phyloP scores from a whole-genome alignment of 2,113 vertebrate species.

The Talpa occidentalis region DNA sequence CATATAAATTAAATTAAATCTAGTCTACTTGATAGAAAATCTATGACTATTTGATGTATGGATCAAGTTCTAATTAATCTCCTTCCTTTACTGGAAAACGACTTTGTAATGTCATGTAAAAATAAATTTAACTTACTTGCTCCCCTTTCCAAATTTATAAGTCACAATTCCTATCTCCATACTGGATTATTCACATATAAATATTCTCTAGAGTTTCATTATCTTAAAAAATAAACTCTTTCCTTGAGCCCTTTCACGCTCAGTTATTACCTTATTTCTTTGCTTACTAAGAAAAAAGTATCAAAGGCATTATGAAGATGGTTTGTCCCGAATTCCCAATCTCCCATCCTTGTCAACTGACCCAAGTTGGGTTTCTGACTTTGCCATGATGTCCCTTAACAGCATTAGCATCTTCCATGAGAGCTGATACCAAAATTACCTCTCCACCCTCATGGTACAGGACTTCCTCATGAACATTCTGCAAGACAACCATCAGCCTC shows the following conservation, averaged over 20 bases:
- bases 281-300: background rate
- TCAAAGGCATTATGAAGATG: background rate
- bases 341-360: background rate
- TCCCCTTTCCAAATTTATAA: background rate
- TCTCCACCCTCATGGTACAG: background rate
- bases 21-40: background rate
- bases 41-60: background rate
- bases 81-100: background rate
- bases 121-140: background rate
- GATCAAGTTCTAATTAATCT: background rate
- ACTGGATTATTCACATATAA: background rate
- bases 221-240: background rate
- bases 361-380: background rate
- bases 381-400: too few species aligned
- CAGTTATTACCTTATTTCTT: background rate
- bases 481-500: background rate
- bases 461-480: background rate
- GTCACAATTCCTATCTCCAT: background rate
- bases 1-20: background rate
- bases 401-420: background rate
- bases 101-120: background rate
- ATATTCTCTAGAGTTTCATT: background rate
- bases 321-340: background rate
- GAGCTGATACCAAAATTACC: background rate
- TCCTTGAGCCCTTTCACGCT: background rate